phyloP scores from a whole-genome alignment of 2,113 vertebrate species.

The Carassius carassius region DNA sequence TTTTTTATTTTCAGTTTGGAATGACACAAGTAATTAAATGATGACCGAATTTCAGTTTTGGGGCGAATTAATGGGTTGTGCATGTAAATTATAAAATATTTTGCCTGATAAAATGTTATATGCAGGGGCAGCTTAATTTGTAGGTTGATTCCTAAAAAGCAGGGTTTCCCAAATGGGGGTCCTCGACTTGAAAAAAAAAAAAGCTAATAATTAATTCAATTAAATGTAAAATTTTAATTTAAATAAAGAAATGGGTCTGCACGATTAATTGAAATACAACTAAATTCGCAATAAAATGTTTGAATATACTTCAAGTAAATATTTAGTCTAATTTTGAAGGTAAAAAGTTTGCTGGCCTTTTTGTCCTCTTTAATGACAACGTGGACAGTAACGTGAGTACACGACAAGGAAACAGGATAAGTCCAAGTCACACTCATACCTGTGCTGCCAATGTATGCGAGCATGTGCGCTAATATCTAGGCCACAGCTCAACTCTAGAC shows the following conservation, averaged over 20 bases:
- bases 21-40: not conserved
- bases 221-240: no score
- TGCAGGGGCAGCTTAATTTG: not conserved
- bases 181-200: no score
- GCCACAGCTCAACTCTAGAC: not conserved
- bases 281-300: no score
- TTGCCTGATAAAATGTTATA: not conserved
- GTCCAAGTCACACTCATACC: not conserved
- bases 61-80: no score
- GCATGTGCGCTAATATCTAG: not conserved
- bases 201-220: no score
- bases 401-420: not conserved
- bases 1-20: no score
- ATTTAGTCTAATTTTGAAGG: not conserved
- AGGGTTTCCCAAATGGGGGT: no score
- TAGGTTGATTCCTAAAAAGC: not conserved
- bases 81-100: not conserved
- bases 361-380: not conserved
- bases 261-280: no score
- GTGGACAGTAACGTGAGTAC: not conserved
- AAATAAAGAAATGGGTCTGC: no score
- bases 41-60: not conserved
- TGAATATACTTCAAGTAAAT: no score
- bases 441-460: not conserved
- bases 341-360: not conserved